Evolutionary conservation across 2,797 vertebrate species (phyloP), one percentile per base, ranked within the genome.

Genomic region (Cichlasoma orientale): DNA sequence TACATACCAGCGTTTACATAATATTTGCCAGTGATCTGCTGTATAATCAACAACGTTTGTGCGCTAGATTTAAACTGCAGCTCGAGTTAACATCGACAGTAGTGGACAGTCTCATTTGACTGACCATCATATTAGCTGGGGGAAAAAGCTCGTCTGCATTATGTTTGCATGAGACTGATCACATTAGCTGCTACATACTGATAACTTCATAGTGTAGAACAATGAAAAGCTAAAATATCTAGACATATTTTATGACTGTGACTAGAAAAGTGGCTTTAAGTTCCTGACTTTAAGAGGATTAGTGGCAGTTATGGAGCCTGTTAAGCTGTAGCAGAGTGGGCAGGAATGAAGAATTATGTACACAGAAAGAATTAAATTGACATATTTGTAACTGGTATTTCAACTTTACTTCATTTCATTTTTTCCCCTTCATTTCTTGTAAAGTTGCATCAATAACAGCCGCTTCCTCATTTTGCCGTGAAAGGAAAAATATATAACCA

Each of bases 201-300:
- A 56, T 54, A 25, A 1, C 10, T 66, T 59, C 9, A 61, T 57
- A 16, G 11, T 36, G 7, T 77, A 70, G 4, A 70, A 66, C 61
- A 68, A 38, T 19, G 44, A 78, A 74, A 27, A 74, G 31, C 33
- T 52, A 80, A 66, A 70, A 56, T 82, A 83, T 87, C 80, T 83
- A 10, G 55, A 61, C 38, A 74, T 80, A 44, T 54, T 1, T 31
- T n/a, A 25, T 54, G 16, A 75, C 47, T 56, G 52, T 27, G 66
- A 16, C 31, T 9, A 54, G 23, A 73, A 38, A 14, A 63, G 57
- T 50, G 16, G 47, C 18, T 19, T 52, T 19, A 18, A 25, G 9
- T 55, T 19, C 12, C 2, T 56, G 14, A 76, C 6, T 27, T 6
- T 56, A 8, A 9, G 18, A 5, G 36, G 50, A 25, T 12, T 7